Conservation (phyloP, 2,797 vertebrate species). For the Gymnodraco acuticeps region DNA sequence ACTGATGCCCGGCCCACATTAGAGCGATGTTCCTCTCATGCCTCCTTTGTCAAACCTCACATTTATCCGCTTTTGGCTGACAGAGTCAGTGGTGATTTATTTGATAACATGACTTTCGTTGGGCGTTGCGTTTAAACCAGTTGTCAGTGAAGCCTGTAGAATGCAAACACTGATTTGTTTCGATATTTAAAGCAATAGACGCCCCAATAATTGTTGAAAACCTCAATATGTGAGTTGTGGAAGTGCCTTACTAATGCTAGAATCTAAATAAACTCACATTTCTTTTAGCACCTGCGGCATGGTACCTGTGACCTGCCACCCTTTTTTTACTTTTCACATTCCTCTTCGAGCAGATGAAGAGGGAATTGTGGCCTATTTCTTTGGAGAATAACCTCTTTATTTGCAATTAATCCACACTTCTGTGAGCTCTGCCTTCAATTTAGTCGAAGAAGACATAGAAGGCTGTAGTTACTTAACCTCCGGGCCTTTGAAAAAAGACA, state of each 20-base stretch:
- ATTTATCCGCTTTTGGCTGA: slow-evolving; percentile 44
- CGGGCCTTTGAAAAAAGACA: slow-evolving; percentile 69
- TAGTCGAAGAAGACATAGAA: slow-evolving; percentile 76
- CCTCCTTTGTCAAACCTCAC: slow-evolving; percentile 55
- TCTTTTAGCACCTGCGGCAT: background rate
- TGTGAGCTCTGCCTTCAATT: slow-evolving; percentile 80
- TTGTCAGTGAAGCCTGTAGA: background rate
- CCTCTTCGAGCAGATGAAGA: slow-evolving; percentile 51
- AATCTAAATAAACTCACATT: too few relatives aligned
- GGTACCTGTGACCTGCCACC: slow-evolving; percentile 53
- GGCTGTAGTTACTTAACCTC: slow-evolving; percentile 79
- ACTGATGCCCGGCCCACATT: slow-evolving; percentile 48
- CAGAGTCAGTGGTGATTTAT: slow-evolving; percentile 52
- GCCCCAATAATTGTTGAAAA: background rate
- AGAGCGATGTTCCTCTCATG: slow-evolving; percentile 52
- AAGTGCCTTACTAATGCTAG: background rate
- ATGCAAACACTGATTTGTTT: background rate
- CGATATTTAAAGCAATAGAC: background rate
- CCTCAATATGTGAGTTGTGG: background rate
- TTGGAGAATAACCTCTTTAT: slow-evolving; percentile 83
- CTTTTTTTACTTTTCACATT: slow-evolving; percentile 44
- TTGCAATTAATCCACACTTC: slow-evolving; percentile 81
- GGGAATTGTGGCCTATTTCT: slow-evolving; percentile 78
- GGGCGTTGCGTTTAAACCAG: slow-evolving; percentile 17
- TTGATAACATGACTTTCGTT: slow-evolving; percentile 21